Evolutionary conservation across 1,140 invertebrate species (phyloP).

Genomic region (Drosophila lacertosa): DNA sequence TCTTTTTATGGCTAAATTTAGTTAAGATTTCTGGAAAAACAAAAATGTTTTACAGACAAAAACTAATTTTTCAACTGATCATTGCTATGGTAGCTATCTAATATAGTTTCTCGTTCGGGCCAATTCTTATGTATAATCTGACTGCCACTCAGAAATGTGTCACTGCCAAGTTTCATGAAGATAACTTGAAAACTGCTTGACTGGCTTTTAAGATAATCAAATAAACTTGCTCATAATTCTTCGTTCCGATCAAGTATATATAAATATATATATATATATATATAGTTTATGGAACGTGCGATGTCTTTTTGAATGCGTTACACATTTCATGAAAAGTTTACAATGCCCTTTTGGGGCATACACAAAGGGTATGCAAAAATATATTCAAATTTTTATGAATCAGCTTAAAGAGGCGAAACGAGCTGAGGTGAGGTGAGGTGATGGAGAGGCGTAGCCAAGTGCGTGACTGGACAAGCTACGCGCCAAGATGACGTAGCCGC

Average conservation of each 20-base stretch:
- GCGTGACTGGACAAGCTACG: slow-evolving; percentile 53
- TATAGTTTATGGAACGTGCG: not conserved
- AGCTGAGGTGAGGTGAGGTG: slow-evolving; percentile 13
- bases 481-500: slow-evolving; percentile 39
- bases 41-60: too few relatives aligned
- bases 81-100: not conserved
- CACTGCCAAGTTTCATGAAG: not conserved
- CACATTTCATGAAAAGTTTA: not conserved
- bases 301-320: not conserved
- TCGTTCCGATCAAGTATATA: not conserved
- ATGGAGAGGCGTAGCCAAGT: not conserved
- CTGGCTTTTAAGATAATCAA: not conserved
- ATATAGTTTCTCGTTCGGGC: too few relatives aligned
- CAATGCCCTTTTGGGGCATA: not conserved
- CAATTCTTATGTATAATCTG: too few relatives aligned
- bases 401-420: slow-evolving; percentile 46
- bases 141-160: too few relatives aligned
- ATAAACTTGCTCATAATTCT: not conserved
- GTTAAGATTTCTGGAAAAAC: too few relatives aligned
- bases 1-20: too few relatives aligned
- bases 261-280: not conserved
- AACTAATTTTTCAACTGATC: too few relatives aligned
- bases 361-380: slow-evolving; percentile 29
- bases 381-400: slow-evolving; percentile 79
- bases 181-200: not conserved